Evolutionary conservation across 2,113 vertebrate species (phyloP).

Genomic region (Lagopus muta): DNA sequence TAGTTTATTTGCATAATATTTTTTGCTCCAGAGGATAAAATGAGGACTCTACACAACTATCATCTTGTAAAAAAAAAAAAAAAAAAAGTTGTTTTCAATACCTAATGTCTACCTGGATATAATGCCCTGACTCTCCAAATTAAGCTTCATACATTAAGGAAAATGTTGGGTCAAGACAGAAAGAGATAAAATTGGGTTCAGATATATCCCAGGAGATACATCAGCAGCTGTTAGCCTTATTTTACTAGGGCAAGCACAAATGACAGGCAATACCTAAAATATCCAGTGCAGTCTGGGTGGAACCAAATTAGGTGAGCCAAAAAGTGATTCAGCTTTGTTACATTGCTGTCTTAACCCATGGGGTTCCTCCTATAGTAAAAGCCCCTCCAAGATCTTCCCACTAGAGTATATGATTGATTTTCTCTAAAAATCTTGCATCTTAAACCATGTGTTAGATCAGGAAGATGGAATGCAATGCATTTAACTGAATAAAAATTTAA

Average conservation of each 20-base stretch:
- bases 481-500: conserved; percentile 28
- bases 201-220: not conserved
- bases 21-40: not conserved
- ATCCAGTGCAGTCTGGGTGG: not conserved
- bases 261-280: not conserved
- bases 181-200: not conserved
- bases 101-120: not conserved
- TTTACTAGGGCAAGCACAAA: not conserved
- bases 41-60: not conserved
- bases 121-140: not conserved
- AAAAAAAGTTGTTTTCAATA: not conserved
- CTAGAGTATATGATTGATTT: not conserved
- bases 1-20: not conserved
- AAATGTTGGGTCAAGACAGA: not conserved
- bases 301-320: conserved; percentile 10
- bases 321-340: conserved; percentile 25
- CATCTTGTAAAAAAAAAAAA: not conserved
- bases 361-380: not conserved
- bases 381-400: not conserved
- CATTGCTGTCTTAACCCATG: not conserved
- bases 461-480: conserved; percentile 32
- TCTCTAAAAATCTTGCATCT: not conserved
- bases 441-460: conserved; percentile 12
- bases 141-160: not conserved
- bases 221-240: not conserved